Evolutionary conservation across 2,113 vertebrate genomes (phyloP).

Genomic region (Tragelaphus imberbis): DNA sequence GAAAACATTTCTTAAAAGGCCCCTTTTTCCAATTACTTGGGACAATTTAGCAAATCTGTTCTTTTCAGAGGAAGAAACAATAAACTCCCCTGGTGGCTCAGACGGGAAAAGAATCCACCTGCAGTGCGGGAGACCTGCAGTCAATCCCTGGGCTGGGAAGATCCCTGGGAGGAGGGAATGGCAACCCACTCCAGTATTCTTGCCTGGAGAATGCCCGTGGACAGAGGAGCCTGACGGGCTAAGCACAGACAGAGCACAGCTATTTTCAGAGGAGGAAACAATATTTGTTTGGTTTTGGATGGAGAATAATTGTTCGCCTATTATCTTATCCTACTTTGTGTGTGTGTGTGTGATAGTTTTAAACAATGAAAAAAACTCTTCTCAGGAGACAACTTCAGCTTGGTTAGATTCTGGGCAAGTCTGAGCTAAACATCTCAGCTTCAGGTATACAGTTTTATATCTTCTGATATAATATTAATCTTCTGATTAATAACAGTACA

Average conservation of each 20-base stretch:
- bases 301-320: rapidly evolving
- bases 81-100: background rate
- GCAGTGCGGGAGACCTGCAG: rapidly evolving
- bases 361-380: background rate
- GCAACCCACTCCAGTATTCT: background rate
- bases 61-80: background rate
- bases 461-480: too few species aligned
- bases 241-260: background rate
- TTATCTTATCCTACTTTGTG: background rate
- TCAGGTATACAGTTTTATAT: background rate
- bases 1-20: constrained; percentile 62
- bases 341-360: background rate
- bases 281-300: background rate
- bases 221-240: background rate
- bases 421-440: background rate
- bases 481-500: background rate
- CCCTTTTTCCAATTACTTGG: background rate
- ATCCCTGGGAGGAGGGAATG: background rate
- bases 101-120: background rate
- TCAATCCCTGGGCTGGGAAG: background rate
- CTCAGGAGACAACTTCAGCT: background rate
- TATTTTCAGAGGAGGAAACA: background rate
- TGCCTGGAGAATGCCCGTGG: background rate
- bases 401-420: background rate
- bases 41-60: background rate